Base-by-base conservation (phyloP, 1,140 invertebrate genomes). In the Gryon sp. region DNA sequence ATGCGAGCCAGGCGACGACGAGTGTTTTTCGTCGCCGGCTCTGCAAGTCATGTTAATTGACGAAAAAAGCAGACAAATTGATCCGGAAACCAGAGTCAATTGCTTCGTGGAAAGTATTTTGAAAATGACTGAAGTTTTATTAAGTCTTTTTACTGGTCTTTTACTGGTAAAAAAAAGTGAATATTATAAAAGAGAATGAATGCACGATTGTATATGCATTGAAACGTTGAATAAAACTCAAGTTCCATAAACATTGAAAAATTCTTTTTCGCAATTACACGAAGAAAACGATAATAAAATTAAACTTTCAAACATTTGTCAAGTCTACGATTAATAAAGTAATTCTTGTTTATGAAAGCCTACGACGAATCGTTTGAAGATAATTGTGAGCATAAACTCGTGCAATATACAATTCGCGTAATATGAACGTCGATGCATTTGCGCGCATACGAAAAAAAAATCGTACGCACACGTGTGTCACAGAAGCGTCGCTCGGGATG, bases 1-100 rank as follows among this genome's bases (percentile, higher is more conserved):
- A 60, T 66, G n/a, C 26, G 45, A 68, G 6, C 4, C 62, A 36
- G 6, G 46, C 36, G 52, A 70, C 60, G 74, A 65, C 69, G 74
- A 43, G 20, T 36, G 66, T 45, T 48, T 55, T 59, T 69, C 16
- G 28, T 53, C 65, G 43, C 55, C n/a, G 15, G 20, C 15, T 28
- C 15, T 62, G 30, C 62, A 48, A 81, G 59, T 82, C 79, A 76
- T 66, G 65, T 74, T 80, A 83, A 84, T 84, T 82, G 80, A 77
- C 30, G 78, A 62, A 78, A 68, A 80, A 78, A 79, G 79, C 72
- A 70, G 73, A 36, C 45, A 63, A 69, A 80, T 81, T 76, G 66
- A 83, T 76, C 79, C 81, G 78, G 81, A 84, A 84, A 76, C 68
- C 48, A 57, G n/a, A 52, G 18, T 36, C 48, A 30, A 62, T 52